phyloP scores from a whole-genome alignment of 2,797 vertebrate species.

The Petrocephalus schoutedeni region DNA sequence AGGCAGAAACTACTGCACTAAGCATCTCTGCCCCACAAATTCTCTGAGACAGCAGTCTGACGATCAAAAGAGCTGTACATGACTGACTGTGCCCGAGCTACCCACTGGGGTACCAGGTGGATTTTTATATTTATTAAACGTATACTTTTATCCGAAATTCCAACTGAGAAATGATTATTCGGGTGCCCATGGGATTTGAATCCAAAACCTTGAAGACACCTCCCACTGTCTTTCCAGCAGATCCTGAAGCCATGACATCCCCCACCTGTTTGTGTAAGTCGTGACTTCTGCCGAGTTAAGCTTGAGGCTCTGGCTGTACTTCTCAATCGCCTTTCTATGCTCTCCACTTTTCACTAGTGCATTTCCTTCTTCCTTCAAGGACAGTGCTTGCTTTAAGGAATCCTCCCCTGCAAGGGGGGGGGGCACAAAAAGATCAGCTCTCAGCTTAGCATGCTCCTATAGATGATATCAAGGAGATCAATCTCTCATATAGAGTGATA shows the following conservation, averaged over 20 bases:
- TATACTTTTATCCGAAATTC: neutral
- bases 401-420: slow-evolving; percentile 43
- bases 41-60: slow-evolving; percentile 3
- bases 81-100: neutral
- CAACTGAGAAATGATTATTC: neutral
- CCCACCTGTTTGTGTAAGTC: slow-evolving; percentile 85
- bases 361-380: slow-evolving; percentile 85
- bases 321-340: slow-evolving; percentile 78
- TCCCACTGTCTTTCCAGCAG: neutral
- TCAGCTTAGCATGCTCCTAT: neutral
- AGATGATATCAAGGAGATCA: neutral
- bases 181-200: neutral
- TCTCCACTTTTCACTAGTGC: slow-evolving; percentile 82
- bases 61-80: neutral
- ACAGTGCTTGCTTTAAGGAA: slow-evolving; percentile 61
- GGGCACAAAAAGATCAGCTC: slow-evolving; percentile 34
- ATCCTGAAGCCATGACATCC: neutral
- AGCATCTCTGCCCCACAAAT: neutral
- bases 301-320: slow-evolving; percentile 82
- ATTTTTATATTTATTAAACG: neutral
- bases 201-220: neutral
- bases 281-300: slow-evolving; percentile 69
- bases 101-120: neutral
- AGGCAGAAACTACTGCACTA: neutral
- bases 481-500: neutral